Conservation (phyloP, 2,113 vertebrate species). For the Fukomys damarensis region DNA sequence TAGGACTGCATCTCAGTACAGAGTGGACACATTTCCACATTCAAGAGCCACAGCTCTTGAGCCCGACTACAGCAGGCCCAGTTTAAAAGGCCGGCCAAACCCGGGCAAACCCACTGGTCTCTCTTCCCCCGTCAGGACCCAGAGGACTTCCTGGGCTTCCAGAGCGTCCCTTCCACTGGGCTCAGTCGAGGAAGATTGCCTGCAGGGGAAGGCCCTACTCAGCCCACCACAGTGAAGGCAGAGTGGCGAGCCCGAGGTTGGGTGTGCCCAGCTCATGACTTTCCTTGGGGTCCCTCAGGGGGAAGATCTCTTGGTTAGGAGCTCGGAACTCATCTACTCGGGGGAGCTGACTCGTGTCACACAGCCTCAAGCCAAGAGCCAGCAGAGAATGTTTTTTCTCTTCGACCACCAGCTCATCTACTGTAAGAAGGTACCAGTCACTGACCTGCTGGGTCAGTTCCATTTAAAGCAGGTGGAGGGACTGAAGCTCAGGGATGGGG, state of each 20-base stretch:
- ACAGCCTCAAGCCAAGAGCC: constrained; percentile 94
- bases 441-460: neutral
- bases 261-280: neutral
- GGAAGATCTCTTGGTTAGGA: constrained; percentile 94
- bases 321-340: constrained; percentile 97
- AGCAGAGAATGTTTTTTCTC: constrained; percentile 97
- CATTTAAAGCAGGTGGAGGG: neutral
- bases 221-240: neutral
- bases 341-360: constrained; percentile 95
- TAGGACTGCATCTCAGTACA: neutral
- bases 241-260: neutral
- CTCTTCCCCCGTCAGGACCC: neutral
- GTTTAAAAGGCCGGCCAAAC: neutral
- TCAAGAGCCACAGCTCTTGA: neutral
- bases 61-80: too few relatives aligned
- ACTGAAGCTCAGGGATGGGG: neutral
- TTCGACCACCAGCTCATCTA: constrained; percentile 98
- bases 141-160: neutral
- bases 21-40: neutral
- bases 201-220: too few relatives aligned
- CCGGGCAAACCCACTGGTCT: neutral
- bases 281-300: constrained; percentile 86
- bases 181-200: neutral
- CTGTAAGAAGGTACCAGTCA: constrained; percentile 94
- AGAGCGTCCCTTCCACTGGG: too few relatives aligned